Base-by-base conservation (phyloP, 2,797 vertebrate species). In the Syngnathus rostellatus region DNA sequence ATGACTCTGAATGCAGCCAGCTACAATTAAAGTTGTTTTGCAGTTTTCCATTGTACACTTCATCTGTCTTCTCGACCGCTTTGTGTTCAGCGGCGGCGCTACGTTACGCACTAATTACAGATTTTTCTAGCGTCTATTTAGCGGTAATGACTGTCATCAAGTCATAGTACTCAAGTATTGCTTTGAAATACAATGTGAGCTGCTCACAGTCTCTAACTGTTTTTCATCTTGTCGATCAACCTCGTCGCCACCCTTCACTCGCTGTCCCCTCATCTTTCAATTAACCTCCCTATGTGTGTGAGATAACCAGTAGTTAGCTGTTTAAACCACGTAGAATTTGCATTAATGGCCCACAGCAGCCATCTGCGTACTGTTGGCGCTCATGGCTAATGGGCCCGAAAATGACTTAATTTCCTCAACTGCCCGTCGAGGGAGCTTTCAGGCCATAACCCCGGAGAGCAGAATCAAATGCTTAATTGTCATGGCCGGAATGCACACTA, bases 11-110 rank as follows among this genome's bases (percentile, higher is more conserved):
- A 43, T 53, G 45, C 7, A 37, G 37, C 17, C 0, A 57, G 67
- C 43, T 59, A 40, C 54, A 70, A 61, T 69, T 51, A 68, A 48
- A 50, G 62, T 46, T 38, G 48, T 50, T 66, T 72, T 43, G 10
- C 58, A 45, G 10, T 62, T 43, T 62, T 62, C 21, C 41, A 62
- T 62, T 62, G 40, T 76, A 46, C 7, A 14, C 61, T 75, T 40
- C 64, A 62, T 76, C 65, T 77, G 66, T 75, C 69, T 72, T 25
- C 58, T 72, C 68, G 14, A 14, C 66, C 65, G 68, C 74, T 73
- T 55, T 37, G 54, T 57, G 60, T 62, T 62, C 21, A 8, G 6
- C 39, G 21, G 40, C 11, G 40, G 41, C 21, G 21, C 41, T 62
- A 45, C 40, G 9, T 43, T 62, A 2, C 11, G 59, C 39, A 23